These are phyloP conservation scores for Suricata suricatta DNA, from an alignment of 2,113 vertebrate species.

Conservation along the genomic window DNA sequence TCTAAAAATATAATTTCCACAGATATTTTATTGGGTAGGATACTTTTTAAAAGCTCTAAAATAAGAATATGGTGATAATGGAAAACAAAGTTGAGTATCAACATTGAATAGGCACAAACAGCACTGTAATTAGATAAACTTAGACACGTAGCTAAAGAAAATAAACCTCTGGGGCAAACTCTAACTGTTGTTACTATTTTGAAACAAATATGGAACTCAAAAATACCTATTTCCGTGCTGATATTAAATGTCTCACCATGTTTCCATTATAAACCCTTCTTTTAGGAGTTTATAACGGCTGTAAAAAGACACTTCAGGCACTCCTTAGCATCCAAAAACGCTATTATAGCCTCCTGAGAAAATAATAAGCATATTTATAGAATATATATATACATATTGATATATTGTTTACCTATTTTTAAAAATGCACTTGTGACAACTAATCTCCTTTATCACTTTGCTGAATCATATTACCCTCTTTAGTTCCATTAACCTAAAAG, in stretches of 20 bases:
- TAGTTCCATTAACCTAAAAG: conserved; percentile 73
- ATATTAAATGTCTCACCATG: conserved; percentile 65
- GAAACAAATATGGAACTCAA: conserved; percentile 62
- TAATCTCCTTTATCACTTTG: conserved; percentile 69
- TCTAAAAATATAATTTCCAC: conserved; percentile 46
- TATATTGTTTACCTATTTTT: conserved; percentile 69
- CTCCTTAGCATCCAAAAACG: conserved; percentile 63
- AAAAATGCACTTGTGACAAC: conserved; percentile 68
- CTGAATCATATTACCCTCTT: conserved; percentile 69
- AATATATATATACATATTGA: conserved; percentile 68
- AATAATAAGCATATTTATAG: conserved; percentile 75
- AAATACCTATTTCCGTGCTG: conserved; percentile 58
- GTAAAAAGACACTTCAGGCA: conserved; percentile 72
- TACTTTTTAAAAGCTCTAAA: conserved; percentile 59
- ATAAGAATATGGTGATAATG: conserved; percentile 52
- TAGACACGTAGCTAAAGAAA: conserved; percentile 63
- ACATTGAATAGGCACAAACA: conserved; percentile 3
- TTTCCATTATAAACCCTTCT: conserved; percentile 69
- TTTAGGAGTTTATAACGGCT: conserved; percentile 67
- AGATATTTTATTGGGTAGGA: conserved; percentile 25
- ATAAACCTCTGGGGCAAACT: conserved; percentile 63
- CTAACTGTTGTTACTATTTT: conserved; percentile 67
- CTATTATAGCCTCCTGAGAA: conserved; percentile 63
- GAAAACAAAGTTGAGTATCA: conserved; percentile 57
- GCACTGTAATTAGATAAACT: conserved; percentile 57